Percentiles rank a stretch among this genome's conserved stretches.
phyloP scores from a whole-genome alignment of 1,140 invertebrate species.

The Onthophagus taurus region DNA sequence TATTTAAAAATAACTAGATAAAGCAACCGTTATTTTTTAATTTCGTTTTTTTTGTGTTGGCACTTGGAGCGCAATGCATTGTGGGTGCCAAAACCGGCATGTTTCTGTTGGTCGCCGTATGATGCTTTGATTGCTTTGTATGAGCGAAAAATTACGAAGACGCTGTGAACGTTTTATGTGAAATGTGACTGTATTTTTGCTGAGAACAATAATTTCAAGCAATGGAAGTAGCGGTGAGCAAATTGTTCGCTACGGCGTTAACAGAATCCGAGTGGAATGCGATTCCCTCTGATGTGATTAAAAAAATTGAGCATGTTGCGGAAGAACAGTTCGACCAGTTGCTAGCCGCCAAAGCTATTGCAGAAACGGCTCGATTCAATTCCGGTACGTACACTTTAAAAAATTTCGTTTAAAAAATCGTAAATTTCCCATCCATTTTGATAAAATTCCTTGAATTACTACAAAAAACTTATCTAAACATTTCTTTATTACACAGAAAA shows the following conservation, averaged over 20 bases:
- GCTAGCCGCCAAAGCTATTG: constrained; percentile 57
- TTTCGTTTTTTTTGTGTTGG: too few species aligned
- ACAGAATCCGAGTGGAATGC: constrained; percentile 40
- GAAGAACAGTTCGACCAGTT: constrained; percentile 57
- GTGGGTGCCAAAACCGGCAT: constrained; percentile 21
- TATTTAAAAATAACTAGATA: too few species aligned
- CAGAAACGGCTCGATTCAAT: constrained; percentile 50
- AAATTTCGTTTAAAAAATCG: neutral
- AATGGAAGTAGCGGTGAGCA: constrained; percentile 9
- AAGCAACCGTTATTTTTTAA: too few species aligned
- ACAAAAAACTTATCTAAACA: neutral
- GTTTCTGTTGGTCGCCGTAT: constrained; percentile 18
- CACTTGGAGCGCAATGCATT: too few species aligned
- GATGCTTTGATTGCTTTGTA: constrained; percentile 6
- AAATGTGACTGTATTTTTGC: constrained; percentile 2
- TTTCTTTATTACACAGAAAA: constrained; percentile 40
- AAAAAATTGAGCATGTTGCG: constrained; percentile 53
- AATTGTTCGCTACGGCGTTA: constrained; percentile 27
- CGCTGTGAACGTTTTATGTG: constrained; percentile 6
- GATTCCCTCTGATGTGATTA: constrained; percentile 38
- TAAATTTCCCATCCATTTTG: neutral
- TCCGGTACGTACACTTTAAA: constrained; percentile 41
- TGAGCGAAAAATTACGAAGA: constrained; percentile 6
- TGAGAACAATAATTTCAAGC: neutral
- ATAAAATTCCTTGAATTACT: neutral